Base-by-base conservation (phyloP, 1,140 invertebrate genomes). In the Cherax quadricarinatus region DNA sequence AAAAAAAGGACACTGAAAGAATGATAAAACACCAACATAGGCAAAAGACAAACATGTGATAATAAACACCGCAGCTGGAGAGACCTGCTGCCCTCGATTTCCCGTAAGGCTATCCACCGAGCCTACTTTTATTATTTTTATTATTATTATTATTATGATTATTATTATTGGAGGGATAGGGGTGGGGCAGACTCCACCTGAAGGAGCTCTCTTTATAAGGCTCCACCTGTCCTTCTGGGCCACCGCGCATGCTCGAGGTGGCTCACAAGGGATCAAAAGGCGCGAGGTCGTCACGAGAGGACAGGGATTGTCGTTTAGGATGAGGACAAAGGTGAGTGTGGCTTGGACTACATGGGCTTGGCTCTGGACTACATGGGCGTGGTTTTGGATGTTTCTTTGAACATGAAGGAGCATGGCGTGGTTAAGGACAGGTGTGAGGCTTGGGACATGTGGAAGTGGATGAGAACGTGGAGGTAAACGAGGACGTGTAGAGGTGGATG, bases 1-100 rank as follows among this genome's bases (percentile, higher is more conserved):
- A 60, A 83, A 41, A 86, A 7, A 73, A 86, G 48, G 30, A 60
- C 57, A 66, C 62, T 73, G 62, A 78, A 87, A 49, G 73, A 81
- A 51, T 86, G 60, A 91, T 85, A 85, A 41, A 78, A 86, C 57
- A 91, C 57, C 86, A 57, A 91, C 86, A 86, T 49, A 78, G 66
- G 30, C 73, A 91, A 84, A 73, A 89, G 78, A 89, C 48, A 89
- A 81, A 89, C 66, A 91, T 4, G 24, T 75, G 70, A n/a, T 75
- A 75, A 75, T 75, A 75, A 21, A 75, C 70, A 86, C 83, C 83
- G 83, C 83, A 86, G 83, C 75, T 73, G 66, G 81, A 51, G 62
- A 70, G 49, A 84, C 88, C 88, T 90, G 88, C 88, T 84, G 88
- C 88, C 88, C 88, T 90, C 81, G 18, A 83, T 16, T 73, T 57